A percentile compares a stretch with the other conserved stretches of the same genome.
Conservation (phyloP, 1,140 invertebrate genomes). For the Drosophila littoralis region DNA sequence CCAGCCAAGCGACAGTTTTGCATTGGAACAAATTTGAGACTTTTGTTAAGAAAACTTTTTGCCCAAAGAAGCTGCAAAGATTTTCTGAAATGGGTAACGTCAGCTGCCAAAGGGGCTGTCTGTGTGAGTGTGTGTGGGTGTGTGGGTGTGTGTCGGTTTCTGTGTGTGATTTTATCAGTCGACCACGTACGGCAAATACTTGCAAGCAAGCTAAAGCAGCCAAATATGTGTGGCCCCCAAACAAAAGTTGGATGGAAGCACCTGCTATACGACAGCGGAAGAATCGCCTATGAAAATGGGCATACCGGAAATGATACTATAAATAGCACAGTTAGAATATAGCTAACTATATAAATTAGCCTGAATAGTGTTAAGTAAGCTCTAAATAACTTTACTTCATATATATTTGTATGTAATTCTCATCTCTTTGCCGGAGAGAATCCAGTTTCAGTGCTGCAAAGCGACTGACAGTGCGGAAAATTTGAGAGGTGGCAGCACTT, state of each 20-base stretch:
- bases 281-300: not conserved
- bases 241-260: conserved; percentile 34
- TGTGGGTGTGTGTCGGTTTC: conserved; percentile 17
- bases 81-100: conserved; percentile 17
- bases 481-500: too few relatives aligned
- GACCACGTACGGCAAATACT: conserved; percentile 60
- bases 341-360: not conserved
- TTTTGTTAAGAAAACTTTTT: conserved; percentile 68
- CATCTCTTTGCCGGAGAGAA: too few relatives aligned
- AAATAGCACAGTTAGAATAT: not conserved
- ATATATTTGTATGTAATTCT: too few relatives aligned
- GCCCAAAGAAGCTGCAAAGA: conserved; percentile 32
- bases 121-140: not conserved
- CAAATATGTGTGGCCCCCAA: conserved; percentile 41
- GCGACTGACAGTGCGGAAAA: too few relatives aligned
- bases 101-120: conserved; percentile 21
- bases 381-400: too few relatives aligned
- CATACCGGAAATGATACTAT: too few relatives aligned
- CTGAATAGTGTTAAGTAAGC: too few relatives aligned
- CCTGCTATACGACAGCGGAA: not conserved
- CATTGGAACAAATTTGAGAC: conserved; percentile 81
- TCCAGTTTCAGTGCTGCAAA: too few relatives aligned
- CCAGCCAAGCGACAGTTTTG: conserved; percentile 79
- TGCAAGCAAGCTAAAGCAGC: conserved; percentile 11
- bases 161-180: conserved; percentile 56